Evolutionary conservation across 2,888 invertebrate species (phyloP).

Genomic region (Byasa hedistus): DNA sequence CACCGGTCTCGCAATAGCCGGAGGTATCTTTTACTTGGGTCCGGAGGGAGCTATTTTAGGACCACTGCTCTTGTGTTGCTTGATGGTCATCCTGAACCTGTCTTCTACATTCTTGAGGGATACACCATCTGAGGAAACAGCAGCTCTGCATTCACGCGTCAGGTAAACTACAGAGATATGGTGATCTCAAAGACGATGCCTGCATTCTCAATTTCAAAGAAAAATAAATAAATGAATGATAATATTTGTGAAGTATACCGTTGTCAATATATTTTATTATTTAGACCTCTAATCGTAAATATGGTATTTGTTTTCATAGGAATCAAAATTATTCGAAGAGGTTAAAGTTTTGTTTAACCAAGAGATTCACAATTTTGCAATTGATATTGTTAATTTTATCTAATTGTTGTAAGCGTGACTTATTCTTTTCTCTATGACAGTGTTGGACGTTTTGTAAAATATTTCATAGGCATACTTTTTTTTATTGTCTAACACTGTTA

Average conservation of each 20-base stretch:
- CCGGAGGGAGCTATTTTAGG: constrained; percentile 98
- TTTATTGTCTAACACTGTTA: too few relatives aligned
- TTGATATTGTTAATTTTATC: too few relatives aligned
- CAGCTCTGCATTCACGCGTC: constrained; percentile 70
- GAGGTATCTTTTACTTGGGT: constrained; percentile 98
- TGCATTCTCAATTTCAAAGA: too few relatives aligned
- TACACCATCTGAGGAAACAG: constrained; percentile 82
- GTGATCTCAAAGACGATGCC: not conserved
- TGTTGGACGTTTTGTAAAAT: too few relatives aligned
- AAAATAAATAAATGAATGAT: too few relatives aligned
- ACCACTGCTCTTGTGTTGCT: constrained; percentile 94
- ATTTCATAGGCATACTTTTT: not conserved
- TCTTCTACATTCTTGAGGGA: constrained; percentile 85
- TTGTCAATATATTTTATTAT: not conserved
- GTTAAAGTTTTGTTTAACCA: too few relatives aligned
- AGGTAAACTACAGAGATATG: constrained; percentile 55
- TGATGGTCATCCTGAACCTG: constrained; percentile 94
- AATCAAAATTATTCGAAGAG: too few relatives aligned
- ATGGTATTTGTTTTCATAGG: too few relatives aligned
- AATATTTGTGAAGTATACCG: too few relatives aligned
- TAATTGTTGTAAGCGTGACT: too few relatives aligned
- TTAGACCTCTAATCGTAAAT: not conserved
- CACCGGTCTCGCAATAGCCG: constrained; percentile 97
- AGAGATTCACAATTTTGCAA: too few relatives aligned
- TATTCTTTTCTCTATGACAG: too few relatives aligned